A percentile compares a stretch with the other conserved stretches of the same genome.
These are phyloP conservation scores for Neopelma chrysocephalum DNA, from an alignment of 2,797 vertebrate species.

Conservation along the genomic window DNA sequence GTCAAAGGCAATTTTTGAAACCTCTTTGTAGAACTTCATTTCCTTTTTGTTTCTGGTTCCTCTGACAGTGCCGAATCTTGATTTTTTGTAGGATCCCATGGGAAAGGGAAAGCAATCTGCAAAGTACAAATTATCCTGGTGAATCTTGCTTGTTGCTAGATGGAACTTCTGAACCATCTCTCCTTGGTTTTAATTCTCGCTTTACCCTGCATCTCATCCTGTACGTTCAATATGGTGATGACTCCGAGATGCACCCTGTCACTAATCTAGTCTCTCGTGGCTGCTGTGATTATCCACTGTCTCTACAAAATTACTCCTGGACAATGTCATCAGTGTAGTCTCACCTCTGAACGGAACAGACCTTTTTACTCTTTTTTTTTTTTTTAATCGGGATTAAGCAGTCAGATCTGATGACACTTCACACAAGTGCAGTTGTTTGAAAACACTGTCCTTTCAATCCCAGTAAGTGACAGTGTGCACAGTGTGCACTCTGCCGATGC, in stretches of 20 bases:
- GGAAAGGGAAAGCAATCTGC: background rate
- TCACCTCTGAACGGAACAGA: conserved; percentile 21
- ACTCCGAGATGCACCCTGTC: conserved; percentile 8
- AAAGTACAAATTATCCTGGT: background rate
- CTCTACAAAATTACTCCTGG: conserved; percentile 50
- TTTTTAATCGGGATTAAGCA: conserved; percentile 35
- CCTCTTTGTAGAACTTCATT: background rate
- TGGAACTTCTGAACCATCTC: background rate
- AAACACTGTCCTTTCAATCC: conserved; percentile 62
- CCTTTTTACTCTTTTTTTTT: background rate
- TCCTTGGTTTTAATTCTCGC: background rate
- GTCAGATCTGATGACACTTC: conserved; percentile 54
- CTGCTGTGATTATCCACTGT: conserved; percentile 55
- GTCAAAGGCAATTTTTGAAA: background rate
- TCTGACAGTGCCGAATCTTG: background rate
- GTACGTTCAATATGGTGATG: background rate
- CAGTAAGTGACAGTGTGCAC: conserved; percentile 45
- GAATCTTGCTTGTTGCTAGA: background rate
- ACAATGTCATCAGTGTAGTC: conserved; percentile 1
- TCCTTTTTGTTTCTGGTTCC: background rate
- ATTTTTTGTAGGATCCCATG: background rate
- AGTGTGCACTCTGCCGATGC: background rate
- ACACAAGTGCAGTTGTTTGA: conserved; percentile 47
- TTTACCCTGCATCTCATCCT: background rate
- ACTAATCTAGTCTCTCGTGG: conserved; percentile 29